These are phyloP conservation scores for Desmodus rotundus DNA, from an alignment of 2,113 vertebrate species.

Conservation along the genomic window DNA sequence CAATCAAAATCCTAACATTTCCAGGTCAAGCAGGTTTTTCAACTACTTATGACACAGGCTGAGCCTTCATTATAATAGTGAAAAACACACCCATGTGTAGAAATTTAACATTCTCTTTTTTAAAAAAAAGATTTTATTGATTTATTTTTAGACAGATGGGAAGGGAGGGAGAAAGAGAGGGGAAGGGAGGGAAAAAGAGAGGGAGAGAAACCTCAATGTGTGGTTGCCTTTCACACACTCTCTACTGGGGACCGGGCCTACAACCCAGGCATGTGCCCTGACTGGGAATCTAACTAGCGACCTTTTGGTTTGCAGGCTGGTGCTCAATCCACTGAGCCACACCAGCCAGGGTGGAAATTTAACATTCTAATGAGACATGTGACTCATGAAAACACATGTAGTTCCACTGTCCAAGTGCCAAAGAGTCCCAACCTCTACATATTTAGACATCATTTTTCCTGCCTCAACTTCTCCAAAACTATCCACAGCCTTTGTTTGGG, in stretches of 20 bases:
- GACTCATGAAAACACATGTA: neutral
- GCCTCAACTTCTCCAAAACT: neutral
- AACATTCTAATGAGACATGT: neutral
- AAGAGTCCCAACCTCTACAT: neutral
- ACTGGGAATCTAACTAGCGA: too few species aligned
- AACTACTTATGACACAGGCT: neutral
- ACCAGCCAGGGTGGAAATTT: neutral
- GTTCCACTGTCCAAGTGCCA: neutral
- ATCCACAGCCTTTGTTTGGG: neutral
- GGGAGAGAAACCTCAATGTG: too few species aligned
- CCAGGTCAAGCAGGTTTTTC: neutral
- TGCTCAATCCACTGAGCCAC: too few species aligned
- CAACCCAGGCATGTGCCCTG: too few species aligned
- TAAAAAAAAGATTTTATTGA: too few species aligned
- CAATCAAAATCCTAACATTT: neutral
- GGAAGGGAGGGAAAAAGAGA: too few species aligned
- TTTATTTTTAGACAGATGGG: too few species aligned
- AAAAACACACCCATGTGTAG: neutral
- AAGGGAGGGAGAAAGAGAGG: too few species aligned
- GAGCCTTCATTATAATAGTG: neutral
- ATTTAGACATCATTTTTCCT: neutral
- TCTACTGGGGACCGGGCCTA: too few species aligned
- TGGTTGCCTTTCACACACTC: too few species aligned
- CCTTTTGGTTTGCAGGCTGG: too few species aligned
- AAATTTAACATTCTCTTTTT: neutral